Conservation (phyloP, 2,797 vertebrate genomes). For the Platalea minor region DNA sequence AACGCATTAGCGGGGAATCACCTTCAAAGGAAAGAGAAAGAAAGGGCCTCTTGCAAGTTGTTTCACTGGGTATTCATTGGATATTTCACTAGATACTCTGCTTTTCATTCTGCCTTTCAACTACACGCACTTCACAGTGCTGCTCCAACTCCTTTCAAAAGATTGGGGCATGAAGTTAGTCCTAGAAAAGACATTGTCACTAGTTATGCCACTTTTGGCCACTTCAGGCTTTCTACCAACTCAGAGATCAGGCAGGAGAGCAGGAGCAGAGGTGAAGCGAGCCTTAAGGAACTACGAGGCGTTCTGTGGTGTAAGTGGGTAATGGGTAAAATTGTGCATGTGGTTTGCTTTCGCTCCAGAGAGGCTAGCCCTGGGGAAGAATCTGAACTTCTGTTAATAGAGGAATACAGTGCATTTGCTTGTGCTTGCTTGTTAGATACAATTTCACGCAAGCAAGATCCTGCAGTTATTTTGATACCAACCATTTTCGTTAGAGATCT, state of each 20-base stretch:
- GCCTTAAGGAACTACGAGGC: neutral
- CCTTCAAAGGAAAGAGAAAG: neutral
- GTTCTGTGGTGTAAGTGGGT: neutral
- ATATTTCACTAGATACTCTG: neutral
- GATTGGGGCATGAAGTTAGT: neutral
- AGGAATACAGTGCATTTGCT: neutral
- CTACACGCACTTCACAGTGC: neutral
- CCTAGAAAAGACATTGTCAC: neutral
- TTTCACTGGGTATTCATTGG: neutral
- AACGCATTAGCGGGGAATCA: fast-evolving
- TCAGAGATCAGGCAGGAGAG: neutral
- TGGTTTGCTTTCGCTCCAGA: neutral
- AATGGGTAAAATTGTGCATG: neutral
- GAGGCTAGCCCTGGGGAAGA: neutral
- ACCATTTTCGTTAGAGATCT: neutral
- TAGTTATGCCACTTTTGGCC: neutral
- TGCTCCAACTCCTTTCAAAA: neutral
- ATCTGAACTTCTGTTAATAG: neutral
- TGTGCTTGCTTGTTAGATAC: neutral
- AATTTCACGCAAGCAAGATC: neutral
- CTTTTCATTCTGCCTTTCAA: neutral
- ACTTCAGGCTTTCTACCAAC: neutral
- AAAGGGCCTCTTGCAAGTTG: neutral
- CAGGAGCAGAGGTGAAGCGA: neutral
- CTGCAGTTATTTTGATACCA: conserved; percentile 9